phyloP scores from a whole-genome alignment of 2,797 vertebrate genomes.

The Eupleurogrammus muticus region DNA sequence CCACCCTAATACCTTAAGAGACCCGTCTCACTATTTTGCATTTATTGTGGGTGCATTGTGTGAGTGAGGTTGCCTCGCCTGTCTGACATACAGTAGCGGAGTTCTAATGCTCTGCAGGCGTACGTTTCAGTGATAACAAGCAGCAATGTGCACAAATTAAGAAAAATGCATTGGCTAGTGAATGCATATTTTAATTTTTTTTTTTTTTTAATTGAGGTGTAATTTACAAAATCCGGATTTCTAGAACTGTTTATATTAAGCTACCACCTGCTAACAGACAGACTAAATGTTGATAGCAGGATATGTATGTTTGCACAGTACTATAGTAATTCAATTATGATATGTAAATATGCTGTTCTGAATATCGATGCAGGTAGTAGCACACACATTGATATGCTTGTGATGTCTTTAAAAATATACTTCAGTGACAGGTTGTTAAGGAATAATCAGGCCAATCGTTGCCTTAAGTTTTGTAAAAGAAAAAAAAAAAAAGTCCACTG shows the following conservation, averaged over 20 bases:
- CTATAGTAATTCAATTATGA: background rate
- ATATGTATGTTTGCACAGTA: constrained; percentile 5
- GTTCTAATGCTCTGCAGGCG: constrained; percentile 1
- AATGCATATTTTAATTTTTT: background rate
- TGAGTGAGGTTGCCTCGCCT: constrained; percentile 40
- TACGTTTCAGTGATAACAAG: constrained; percentile 1
- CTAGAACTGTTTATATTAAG: constrained; percentile 9
- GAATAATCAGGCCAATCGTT: constrained; percentile 21
- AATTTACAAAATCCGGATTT: constrained; percentile 9
- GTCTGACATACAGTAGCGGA: background rate
- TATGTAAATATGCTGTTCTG: constrained; percentile 28
- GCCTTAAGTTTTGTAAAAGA: constrained; percentile 1
- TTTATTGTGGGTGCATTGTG: constrained; percentile 62
- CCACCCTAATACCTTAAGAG: constrained; percentile 77
- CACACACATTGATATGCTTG: constrained; percentile 20
- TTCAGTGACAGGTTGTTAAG: constrained; percentile 44
- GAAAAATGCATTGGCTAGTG: background rate
- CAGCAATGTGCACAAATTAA: background rate
- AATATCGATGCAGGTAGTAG: constrained; percentile 33
- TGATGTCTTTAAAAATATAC: constrained; percentile 23
- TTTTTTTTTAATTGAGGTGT: background rate
- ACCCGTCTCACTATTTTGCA: constrained; percentile 60
- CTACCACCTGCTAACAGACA: background rate
- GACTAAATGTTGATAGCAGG: constrained; percentile 11
- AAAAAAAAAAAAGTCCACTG: background rate